These are phyloP conservation scores for Trichonephila clavipes DNA, from an alignment of 1,140 invertebrate genomes.

Conservation along the genomic window DNA sequence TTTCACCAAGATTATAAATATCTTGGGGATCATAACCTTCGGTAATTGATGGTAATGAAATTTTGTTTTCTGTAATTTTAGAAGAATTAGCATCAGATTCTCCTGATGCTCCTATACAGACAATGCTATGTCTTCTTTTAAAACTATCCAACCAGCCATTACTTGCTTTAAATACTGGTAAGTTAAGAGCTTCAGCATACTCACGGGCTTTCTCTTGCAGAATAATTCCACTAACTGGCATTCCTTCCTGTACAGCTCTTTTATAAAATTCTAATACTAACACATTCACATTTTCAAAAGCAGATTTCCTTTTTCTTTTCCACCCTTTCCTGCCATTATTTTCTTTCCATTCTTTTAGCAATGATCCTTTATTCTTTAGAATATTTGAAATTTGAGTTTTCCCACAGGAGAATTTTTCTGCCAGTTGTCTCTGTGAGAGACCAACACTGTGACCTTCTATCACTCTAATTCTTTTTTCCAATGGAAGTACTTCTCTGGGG, in stretches of 20 bases:
- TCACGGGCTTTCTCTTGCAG: background rate
- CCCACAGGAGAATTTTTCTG: background rate
- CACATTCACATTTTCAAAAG: background rate
- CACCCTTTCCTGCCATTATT: background rate
- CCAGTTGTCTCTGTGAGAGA: background rate
- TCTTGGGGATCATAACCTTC: background rate
- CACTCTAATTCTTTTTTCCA: background rate
- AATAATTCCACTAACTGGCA: background rate
- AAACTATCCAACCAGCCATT: background rate
- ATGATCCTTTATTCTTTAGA: background rate
- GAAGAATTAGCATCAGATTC: background rate
- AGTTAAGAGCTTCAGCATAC: background rate
- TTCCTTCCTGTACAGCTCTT: background rate
- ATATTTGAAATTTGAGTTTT: slow-evolving; percentile 3
- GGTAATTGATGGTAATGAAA: background rate
- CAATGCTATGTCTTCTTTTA: background rate
- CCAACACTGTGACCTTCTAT: background rate
- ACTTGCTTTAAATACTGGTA: background rate
- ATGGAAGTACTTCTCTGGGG: background rate
- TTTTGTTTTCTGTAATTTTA: background rate
- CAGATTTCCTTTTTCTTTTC: background rate
- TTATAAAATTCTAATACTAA: background rate
- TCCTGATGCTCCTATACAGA: background rate
- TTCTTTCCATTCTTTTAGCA: background rate
- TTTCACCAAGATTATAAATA: background rate